Percentiles rank a stretch among this genome's conserved stretches.
These are phyloP conservation scores for Florisuga fusca DNA, from an alignment of 2,797 vertebrate species.

Conservation along the genomic window DNA sequence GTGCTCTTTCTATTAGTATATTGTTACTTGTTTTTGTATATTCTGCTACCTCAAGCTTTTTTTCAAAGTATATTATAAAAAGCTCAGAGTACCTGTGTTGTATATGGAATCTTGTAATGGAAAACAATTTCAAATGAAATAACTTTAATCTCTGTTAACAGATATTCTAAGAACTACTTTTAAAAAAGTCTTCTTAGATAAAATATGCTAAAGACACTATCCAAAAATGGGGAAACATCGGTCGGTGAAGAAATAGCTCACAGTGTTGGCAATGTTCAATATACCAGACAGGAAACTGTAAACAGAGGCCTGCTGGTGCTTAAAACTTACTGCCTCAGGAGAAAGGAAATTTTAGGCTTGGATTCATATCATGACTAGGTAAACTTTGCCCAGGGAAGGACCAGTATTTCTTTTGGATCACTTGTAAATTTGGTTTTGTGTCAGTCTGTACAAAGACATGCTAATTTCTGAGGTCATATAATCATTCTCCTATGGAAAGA, in stretches of 20 bases:
- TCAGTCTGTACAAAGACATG: background rate
- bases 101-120: conserved; percentile 48
- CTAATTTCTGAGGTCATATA: background rate
- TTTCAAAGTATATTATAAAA: conserved; percentile 30
- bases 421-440: background rate
- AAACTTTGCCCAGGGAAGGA: background rate
- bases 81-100: background rate
- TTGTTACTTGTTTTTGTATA: conserved; percentile 41
- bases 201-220: conserved; percentile 29
- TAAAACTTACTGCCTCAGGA: background rate
- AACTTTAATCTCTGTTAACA: conserved; percentile 11
- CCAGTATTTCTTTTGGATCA: background rate
- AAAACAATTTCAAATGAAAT: conserved; percentile 54
- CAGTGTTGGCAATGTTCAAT: background rate
- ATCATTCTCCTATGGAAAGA: background rate
- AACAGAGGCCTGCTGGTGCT: background rate
- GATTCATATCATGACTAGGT: background rate
- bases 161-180: conserved; percentile 10
- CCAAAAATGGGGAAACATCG: background rate
- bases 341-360: background rate
- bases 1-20: conserved; percentile 40
- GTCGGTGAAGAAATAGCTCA: background rate
- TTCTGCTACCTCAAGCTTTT: conserved; percentile 43
- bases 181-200: background rate
- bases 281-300: background rate